These are phyloP conservation scores for Macrophya alboannulata DNA, from an alignment of 2,888 invertebrate genomes.

Conservation along the genomic window DNA sequence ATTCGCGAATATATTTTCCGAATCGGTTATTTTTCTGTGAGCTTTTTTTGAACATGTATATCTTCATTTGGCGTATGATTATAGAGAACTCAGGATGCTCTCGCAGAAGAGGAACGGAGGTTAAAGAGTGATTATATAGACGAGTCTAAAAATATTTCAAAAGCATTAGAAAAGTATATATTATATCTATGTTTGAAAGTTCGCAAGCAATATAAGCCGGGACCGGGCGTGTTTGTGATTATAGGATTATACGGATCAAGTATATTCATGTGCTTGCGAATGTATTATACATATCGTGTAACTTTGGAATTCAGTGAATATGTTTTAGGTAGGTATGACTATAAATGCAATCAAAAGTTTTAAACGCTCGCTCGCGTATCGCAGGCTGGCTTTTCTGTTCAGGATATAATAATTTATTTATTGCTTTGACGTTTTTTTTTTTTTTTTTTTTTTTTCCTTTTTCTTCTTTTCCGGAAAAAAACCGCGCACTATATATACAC, in stretches of 20 bases:
- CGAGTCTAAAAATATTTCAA: background rate
- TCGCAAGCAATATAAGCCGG: background rate
- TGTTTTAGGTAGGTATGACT: background rate
- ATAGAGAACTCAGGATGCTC: background rate
- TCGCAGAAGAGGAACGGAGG: background rate
- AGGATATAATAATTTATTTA: background rate
- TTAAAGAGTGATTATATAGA: background rate
- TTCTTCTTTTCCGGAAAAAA: background rate
- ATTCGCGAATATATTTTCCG: background rate
- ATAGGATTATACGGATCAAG: constrained; percentile 5
- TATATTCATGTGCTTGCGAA: constrained; percentile 3
- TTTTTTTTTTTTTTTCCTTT: background rate
- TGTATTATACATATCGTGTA: constrained; percentile 10
- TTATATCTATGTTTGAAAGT: background rate
- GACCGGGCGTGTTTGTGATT: constrained; percentile 8
- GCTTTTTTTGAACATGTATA: background rate
- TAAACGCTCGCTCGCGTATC: background rate
- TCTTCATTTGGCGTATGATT: background rate
- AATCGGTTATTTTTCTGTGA: background rate
- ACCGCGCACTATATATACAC: background rate
- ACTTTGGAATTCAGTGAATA: background rate
- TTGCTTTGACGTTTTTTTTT: background rate
- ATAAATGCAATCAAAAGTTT: background rate
- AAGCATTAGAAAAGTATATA: background rate
- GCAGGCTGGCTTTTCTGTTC: background rate